Evolutionary conservation across 2,113 vertebrate species (phyloP).

Genomic region (Crypturellus undulatus): DNA sequence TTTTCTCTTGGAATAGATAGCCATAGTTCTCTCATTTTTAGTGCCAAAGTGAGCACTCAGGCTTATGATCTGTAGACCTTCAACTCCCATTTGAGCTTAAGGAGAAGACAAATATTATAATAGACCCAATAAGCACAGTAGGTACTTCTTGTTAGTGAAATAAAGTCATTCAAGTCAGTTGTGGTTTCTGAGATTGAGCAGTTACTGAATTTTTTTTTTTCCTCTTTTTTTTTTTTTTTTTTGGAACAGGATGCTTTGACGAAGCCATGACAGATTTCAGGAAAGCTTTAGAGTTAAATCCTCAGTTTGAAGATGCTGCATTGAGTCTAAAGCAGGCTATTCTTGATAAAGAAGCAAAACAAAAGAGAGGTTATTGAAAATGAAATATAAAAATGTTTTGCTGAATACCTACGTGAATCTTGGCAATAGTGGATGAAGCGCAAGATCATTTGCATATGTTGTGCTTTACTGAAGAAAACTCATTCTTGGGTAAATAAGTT

Average conservation of each 20-base stretch:
- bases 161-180: background rate
- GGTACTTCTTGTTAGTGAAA: background rate
- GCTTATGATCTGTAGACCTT: background rate
- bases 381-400: background rate
- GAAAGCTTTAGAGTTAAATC: conserved; percentile 87
- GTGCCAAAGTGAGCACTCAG: background rate
- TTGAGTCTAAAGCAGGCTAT: conserved; percentile 89
- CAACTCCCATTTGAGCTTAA: background rate
- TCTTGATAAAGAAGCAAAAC: conserved; percentile 87
- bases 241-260: conserved; percentile 87
- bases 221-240: background rate
- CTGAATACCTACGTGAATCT: background rate
- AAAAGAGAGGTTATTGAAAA: conserved; percentile 79
- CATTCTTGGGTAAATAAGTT: background rate
- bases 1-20: background rate
- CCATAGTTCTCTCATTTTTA: background rate
- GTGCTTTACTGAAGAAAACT: background rate
- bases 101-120: background rate
- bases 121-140: background rate
- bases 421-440: background rate
- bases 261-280: conserved; percentile 91
- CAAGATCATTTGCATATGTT: background rate
- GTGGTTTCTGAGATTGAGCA: background rate
- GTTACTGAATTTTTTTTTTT: background rate
- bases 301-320: conserved; percentile 90